Base-by-base conservation (phyloP, 2,113 vertebrate genomes). In the Spizaetus ornatus region DNA sequence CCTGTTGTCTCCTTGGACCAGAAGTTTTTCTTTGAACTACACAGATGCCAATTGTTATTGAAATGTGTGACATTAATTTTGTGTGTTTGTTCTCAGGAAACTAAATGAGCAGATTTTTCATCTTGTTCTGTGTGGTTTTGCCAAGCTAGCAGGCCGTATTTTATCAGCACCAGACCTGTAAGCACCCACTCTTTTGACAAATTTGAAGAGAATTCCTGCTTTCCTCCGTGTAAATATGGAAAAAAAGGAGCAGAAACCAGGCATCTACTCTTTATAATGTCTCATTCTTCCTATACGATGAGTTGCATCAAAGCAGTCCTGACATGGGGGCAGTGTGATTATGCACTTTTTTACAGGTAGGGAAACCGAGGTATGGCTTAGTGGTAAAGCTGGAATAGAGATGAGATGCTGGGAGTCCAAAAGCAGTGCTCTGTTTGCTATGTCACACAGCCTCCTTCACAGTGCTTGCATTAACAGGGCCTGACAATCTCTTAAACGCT, bases 21-120 rank as follows among this genome's bases (percentile, higher is more conserved):
- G 72, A 91, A 91, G 81, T 85, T 96, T 95, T 88, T 66, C 78
- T 90, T 80, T 87, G 66, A 89, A 93, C 83, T 87, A 58, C 80
- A 76, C 16, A 62, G 86, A 72, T 0, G 2, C 36, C 34, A 2
- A 85, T 89, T 89, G 91, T 87, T 97, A 63, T 43, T 93, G 94
- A 96, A 95, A 96, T 96, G 91, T 0, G 0, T 82, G 82, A 72
- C 90, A 86, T 92, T 95, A 36, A 87, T 97, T 95, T 92, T 69
- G 34, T 87, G 21, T 95, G 83, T 92, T 95, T 96, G 86, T 89
- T 95, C 91, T 95, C 61, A 79, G 81, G 88, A 92, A 96, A 77
- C 20, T 14, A 84, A 96, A 91, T 76, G 9, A 95, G 40, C 77
- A 95, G 65, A 84, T 97, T 94, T 95, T 92, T 95, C 88, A 84